These are phyloP conservation scores for Pipra filicauda DNA, from an alignment of 2,113 vertebrate genomes.

Conservation along the genomic window DNA sequence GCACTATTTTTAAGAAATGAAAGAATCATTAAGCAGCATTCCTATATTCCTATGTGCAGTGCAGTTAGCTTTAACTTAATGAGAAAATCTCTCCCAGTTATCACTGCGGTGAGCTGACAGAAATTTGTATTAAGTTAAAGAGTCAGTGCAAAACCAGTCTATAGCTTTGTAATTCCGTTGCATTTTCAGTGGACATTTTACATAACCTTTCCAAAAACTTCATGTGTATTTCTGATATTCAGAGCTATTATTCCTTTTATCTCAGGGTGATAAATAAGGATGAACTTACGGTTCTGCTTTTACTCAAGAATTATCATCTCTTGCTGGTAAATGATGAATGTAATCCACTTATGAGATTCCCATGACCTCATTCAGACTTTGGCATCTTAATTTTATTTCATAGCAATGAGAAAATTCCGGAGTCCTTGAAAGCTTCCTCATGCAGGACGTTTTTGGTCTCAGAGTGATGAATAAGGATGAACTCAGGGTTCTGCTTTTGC, in stretches of 20 bases:
- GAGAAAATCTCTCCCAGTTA: not conserved
- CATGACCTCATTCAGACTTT: not conserved
- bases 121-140: not conserved
- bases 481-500: not conserved
- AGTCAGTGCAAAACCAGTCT: not conserved
- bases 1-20: not conserved
- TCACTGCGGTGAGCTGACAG: not conserved
- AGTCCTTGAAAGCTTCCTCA: not conserved
- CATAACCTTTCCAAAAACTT: not conserved
- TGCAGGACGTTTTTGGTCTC: not conserved
- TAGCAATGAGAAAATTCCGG: not conserved
- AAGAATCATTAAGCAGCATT: not conserved
- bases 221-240: not conserved
- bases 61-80: not conserved
- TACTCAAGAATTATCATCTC: not conserved
- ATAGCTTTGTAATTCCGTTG: not conserved
- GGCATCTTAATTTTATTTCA: conserved; percentile 6
- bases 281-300: not conserved
- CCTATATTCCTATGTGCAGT: not conserved
- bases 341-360: conserved; percentile 3
- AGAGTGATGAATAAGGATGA: not conserved
- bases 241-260: not conserved
- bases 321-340: conserved; percentile 13
- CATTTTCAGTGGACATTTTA: not conserved
- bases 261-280: not conserved